Conservation (phyloP, 2,797 vertebrate species). For the Setipinna tenuifilis region DNA sequence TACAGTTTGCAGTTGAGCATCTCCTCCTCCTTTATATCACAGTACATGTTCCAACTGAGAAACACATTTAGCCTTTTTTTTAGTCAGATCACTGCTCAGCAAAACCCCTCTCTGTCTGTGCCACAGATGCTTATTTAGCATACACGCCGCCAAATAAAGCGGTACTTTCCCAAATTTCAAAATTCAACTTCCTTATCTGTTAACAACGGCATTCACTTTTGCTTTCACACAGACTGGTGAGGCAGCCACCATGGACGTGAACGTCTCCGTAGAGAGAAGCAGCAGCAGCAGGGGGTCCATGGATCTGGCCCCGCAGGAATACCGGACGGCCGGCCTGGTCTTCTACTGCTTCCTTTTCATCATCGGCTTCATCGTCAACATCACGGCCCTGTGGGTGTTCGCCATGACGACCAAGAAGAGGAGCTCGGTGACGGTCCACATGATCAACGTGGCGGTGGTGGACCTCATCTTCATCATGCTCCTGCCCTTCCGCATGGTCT, state of each 20-base stretch:
- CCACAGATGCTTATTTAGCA: neutral
- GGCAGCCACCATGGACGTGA: slow-evolving; percentile 62
- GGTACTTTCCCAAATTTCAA: neutral
- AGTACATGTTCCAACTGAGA: no score
- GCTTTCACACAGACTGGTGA: neutral
- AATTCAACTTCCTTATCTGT: slow-evolving; percentile 17
- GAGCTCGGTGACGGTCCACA: slow-evolving; percentile 91
- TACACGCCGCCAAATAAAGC: neutral
- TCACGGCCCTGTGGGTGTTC: slow-evolving; percentile 94
- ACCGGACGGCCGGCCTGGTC: slow-evolving; percentile 80
- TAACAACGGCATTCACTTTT: neutral
- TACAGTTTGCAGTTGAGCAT: neutral
- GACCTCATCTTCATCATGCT: slow-evolving; percentile 87
- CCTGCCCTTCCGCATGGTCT: slow-evolving; percentile 89
- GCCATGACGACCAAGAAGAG: slow-evolving; percentile 93
- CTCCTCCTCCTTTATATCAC: neutral
- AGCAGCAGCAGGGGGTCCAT: neutral
- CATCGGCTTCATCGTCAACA: slow-evolving; percentile 87
- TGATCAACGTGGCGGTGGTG: slow-evolving; percentile 94
- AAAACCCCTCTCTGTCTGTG: neutral
- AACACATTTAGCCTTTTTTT: no score
- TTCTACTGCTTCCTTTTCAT: slow-evolving; percentile 87
- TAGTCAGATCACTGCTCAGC: neutral
- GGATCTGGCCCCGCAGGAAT: slow-evolving; percentile 75
- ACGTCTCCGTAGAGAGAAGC: slow-evolving; percentile 37